Conservation (phyloP, 1,140 invertebrate species). For the Lasioglossum albipes region DNA sequence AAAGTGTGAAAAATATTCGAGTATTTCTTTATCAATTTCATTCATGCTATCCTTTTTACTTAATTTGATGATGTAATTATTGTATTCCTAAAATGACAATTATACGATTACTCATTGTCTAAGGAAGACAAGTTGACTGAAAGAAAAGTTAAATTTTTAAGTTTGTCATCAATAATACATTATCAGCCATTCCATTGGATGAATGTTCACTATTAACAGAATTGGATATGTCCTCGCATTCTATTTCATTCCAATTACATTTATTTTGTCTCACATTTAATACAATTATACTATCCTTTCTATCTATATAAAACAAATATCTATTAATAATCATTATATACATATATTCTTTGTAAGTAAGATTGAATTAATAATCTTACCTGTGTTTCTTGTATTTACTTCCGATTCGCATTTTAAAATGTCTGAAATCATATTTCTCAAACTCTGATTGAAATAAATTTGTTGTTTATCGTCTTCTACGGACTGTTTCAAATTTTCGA, state of each 20-base stretch:
- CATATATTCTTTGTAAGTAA: background rate
- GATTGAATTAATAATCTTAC: conserved; percentile 5
- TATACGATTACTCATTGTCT: background rate
- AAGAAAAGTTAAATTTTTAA: background rate
- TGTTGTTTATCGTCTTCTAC: conserved; percentile 8
- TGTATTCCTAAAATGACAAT: conserved; percentile 13
- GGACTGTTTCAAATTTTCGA: conserved; percentile 49
- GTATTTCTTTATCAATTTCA: conserved; percentile 7
- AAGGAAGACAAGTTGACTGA: background rate
- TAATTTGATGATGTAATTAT: conserved; percentile 16
- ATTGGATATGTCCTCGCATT: background rate
- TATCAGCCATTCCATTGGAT: background rate
- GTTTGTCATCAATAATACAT: background rate
- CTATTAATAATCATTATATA: background rate
- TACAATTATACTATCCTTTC: background rate
- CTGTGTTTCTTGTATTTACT: background rate
- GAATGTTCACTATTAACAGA: conserved; percentile 3
- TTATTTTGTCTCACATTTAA: conserved; percentile 1
- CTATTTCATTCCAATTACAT: conserved; percentile 2
- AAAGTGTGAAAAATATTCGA: conserved; percentile 21
- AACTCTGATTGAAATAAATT: background rate
- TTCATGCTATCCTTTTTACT: background rate
- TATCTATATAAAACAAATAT: conserved; percentile 5
- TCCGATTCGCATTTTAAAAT: background rate
- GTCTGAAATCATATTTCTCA: conserved; percentile 4